phyloP scores from a whole-genome alignment of 1,140 invertebrate species.

The Trachelipus rathkii region DNA sequence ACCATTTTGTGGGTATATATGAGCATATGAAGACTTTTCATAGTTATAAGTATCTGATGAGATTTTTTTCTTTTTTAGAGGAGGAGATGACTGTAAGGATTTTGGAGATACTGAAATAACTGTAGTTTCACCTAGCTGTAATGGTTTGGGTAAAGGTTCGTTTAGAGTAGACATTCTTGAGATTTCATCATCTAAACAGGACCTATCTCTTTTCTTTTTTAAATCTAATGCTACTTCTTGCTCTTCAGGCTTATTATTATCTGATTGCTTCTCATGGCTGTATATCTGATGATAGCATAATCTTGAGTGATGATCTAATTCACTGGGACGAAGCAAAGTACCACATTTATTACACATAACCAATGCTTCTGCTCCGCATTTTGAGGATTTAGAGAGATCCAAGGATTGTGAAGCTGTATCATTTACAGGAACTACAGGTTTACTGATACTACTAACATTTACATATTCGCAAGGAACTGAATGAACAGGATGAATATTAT shows the following conservation, averaged over 20 bases:
- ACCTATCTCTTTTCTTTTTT: constrained; percentile 16
- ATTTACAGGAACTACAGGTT: neutral
- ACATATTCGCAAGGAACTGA: too few species aligned
- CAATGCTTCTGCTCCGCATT: neutral
- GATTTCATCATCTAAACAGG: constrained; percentile 22
- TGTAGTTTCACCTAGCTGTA: constrained; percentile 22
- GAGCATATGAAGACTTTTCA: constrained; percentile 27
- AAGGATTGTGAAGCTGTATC: neutral
- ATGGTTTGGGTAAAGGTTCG: constrained; percentile 13
- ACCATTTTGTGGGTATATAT: constrained; percentile 27
- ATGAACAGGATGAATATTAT: too few species aligned
- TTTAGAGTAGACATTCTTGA: constrained; percentile 28
- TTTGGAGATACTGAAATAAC: constrained; percentile 12
- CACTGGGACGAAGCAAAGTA: neutral
- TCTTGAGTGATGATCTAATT: neutral
- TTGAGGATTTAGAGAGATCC: neutral
- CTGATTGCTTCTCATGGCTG: constrained; percentile 49
- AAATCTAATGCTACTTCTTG: constrained; percentile 33
- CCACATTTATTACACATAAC: neutral
- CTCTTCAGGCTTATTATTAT: constrained; percentile 55
- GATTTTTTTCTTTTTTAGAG: constrained; percentile 48
- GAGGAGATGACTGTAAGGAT: constrained; percentile 30
- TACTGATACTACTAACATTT: too few species aligned
- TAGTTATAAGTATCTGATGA: constrained; percentile 30
- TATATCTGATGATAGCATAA: neutral